These are phyloP conservation scores for Axinella damicornis DNA, from an alignment of 37 sponge, comb jelly and placozoan species.

Conservation along the genomic window DNA sequence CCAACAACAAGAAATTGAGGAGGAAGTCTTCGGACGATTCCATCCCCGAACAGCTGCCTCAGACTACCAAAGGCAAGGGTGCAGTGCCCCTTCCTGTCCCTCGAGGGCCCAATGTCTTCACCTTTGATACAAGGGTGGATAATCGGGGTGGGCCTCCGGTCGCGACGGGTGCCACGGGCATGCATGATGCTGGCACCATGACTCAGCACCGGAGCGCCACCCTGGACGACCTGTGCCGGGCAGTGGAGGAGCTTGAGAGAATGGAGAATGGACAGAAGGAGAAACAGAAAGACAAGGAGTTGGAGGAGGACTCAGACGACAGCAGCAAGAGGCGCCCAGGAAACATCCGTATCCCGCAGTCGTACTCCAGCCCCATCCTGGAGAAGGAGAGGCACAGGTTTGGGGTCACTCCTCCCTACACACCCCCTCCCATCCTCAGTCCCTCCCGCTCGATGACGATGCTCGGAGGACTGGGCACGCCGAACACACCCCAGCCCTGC, in stretches of 20 bases:
- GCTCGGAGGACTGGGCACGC: constrained; percentile 28
- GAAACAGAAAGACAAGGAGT: background rate
- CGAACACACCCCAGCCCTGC: constrained; percentile 2
- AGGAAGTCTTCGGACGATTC: constrained; percentile 9
- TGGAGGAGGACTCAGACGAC: background rate
- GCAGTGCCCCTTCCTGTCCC: constrained; percentile 18
- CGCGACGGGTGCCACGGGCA: background rate
- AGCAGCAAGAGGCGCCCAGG: constrained; percentile 27
- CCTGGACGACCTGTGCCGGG: constrained; percentile 73
- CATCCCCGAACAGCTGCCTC: background rate
- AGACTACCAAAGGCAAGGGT: background rate
- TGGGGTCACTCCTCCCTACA: constrained; percentile 77
- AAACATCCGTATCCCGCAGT: constrained; percentile 58
- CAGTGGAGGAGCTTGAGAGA: constrained; percentile 64
- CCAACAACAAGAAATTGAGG: background rate
- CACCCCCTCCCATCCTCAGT: constrained; percentile 88
- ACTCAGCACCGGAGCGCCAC: constrained; percentile 36
- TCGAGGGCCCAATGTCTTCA: constrained; percentile 35
- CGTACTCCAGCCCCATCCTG: background rate
- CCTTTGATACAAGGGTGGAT: constrained; percentile 27
- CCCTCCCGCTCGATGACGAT: constrained; percentile 57
- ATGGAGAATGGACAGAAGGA: constrained; percentile 28
- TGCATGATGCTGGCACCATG: constrained; percentile 35
- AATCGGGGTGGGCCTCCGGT: no score
- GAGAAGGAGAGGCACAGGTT: constrained; percentile 51